Evolutionary conservation across 2,797 vertebrate genomes (phyloP).

Genomic region (Pseudochirops cupreus): DNA sequence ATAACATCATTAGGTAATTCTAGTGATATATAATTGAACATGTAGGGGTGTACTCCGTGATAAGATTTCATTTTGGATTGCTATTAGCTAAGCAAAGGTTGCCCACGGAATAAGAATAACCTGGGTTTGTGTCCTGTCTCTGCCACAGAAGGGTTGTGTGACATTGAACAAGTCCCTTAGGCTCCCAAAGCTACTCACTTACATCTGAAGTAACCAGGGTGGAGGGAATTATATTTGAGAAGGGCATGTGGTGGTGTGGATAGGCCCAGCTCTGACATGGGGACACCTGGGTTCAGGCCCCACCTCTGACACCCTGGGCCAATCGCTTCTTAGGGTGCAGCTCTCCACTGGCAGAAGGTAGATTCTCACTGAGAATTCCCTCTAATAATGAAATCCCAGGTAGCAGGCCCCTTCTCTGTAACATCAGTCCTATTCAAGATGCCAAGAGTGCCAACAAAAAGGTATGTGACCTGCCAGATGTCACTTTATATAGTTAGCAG

Average conservation of each 20-base stretch:
- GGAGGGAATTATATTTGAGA: background rate
- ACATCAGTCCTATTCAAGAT: background rate
- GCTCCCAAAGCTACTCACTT: too few species aligned
- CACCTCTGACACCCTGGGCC: background rate
- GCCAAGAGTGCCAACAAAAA: background rate
- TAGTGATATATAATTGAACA: background rate
- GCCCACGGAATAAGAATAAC: background rate
- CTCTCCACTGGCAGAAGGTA: background rate
- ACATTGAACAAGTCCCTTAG: background rate
- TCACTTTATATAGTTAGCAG: background rate
- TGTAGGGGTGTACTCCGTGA: background rate
- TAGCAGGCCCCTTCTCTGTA: background rate
- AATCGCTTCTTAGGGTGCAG: background rate
- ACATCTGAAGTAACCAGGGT: background rate
- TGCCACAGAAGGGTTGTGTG: background rate
- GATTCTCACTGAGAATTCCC: background rate
- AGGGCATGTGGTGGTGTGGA: background rate
- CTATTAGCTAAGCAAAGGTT: background rate
- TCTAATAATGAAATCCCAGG: background rate
- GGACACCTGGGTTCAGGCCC: background rate
- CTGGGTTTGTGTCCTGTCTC: background rate
- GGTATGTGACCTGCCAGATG: background rate
- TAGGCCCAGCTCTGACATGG: background rate
- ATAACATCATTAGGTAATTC: background rate
- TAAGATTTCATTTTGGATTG: constrained; percentile 24